phyloP scores from a whole-genome alignment of 2,797 vertebrate species.

The Eospalax fontanierii region DNA sequence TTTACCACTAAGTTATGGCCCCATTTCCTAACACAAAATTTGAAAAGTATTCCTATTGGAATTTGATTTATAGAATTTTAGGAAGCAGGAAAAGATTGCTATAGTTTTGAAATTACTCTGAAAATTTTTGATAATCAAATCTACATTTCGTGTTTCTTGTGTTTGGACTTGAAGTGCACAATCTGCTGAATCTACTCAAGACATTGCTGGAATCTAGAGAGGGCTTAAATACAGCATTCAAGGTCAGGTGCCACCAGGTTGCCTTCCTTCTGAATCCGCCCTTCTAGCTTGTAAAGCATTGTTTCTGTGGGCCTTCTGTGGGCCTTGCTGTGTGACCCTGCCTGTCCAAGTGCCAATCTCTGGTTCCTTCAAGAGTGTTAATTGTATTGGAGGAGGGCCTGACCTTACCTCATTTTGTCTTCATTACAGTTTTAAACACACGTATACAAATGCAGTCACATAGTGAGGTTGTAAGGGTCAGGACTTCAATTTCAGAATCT shows the following conservation, averaged over 20 bases:
- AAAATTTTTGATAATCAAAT: neutral
- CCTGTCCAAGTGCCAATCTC: neutral
- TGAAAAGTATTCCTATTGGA: neutral
- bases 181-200: too few relatives aligned
- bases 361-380: neutral
- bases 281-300: neutral
- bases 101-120: constrained; percentile 47
- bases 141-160: neutral
- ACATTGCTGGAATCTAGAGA: too few relatives aligned
- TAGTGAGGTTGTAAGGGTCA: neutral
- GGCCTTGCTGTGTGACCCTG: neutral
- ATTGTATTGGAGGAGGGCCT: too few relatives aligned
- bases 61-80: neutral
- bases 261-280: neutral
- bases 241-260: fast-evolving
- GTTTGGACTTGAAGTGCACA: neutral
- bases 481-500: neutral
- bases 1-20: neutral
- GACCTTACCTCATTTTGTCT: neutral
- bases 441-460: neutral
- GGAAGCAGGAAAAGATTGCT: neutral
- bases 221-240: neutral
- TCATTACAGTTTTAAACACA: neutral
- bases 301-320: neutral
- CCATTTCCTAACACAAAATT: neutral